Evolutionary conservation across 2,113 vertebrate genomes (phyloP).

Genomic region (Stictonetta naevosa): DNA sequence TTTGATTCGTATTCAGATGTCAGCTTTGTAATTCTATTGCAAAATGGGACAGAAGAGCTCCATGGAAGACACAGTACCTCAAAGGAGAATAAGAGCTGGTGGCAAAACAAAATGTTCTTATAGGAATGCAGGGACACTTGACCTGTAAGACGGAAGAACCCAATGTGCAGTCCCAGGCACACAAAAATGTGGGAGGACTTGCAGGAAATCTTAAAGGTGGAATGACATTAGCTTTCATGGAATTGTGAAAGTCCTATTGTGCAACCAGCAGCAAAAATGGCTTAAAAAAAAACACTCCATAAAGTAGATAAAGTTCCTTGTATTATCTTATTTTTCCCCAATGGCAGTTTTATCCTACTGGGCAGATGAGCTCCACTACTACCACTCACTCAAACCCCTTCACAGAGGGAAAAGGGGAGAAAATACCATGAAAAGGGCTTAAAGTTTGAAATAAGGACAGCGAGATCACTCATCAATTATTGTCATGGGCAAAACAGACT

Average conservation of each 20-base stretch:
- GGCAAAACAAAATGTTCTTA: neutral
- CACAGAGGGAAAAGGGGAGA: too few relatives aligned
- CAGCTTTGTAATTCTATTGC: neutral
- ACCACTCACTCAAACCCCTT: too few relatives aligned
- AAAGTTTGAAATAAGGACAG: too few relatives aligned
- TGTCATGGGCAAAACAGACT: too few relatives aligned
- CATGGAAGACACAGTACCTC: neutral
- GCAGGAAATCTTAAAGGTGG: neutral
- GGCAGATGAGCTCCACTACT: too few relatives aligned
- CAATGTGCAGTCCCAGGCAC: neutral
- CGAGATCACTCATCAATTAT: too few relatives aligned
- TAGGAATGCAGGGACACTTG: fast-evolving
- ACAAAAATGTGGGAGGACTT: neutral
- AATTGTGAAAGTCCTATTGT: neutral
- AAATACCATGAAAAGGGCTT: too few relatives aligned
- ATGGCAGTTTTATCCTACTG: neutral
- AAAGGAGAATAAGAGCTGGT: neutral
- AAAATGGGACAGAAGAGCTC: neutral
- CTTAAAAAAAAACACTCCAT: neutral
- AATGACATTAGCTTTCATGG: neutral
- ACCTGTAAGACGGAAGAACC: neutral
- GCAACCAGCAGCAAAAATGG: neutral
- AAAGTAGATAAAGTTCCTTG: neutral
- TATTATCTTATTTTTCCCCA: neutral
- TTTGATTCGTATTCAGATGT: neutral